Percentiles rank a stretch among this genome's conserved stretches.
Evolutionary conservation across 1,140 invertebrate species (phyloP).

Genomic region (Fragariocoptes setiger): DNA sequence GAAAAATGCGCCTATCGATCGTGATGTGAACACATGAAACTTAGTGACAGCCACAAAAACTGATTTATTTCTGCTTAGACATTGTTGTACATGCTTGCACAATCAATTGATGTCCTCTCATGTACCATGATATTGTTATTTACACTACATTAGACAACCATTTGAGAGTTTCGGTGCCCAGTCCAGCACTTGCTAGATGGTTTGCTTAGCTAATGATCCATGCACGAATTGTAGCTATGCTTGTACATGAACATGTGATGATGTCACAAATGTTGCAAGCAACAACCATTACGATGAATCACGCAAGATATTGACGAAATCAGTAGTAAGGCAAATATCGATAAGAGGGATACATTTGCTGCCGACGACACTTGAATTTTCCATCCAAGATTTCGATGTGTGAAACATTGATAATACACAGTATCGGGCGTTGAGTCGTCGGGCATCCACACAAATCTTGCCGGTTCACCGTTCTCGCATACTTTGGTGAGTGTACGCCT

Average conservation of each 20-base stretch:
- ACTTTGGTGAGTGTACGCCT: conserved; percentile 43
- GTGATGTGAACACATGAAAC: no score
- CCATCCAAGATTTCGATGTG: conserved; percentile 68
- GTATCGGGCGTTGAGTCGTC: conserved; percentile 53
- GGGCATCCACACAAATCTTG: conserved; percentile 52
- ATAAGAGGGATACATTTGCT: not conserved
- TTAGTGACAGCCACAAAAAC: no score
- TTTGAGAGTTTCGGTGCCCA: not conserved
- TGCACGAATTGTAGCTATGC: not conserved
- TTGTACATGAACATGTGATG: not conserved
- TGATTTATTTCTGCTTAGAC: no score
- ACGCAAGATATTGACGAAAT: not conserved
- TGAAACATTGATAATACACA: conserved; percentile 68
- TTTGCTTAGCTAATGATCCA: not conserved
- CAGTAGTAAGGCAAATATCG: not conserved
- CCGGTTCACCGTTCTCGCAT: conserved; percentile 50
- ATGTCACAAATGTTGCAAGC: not conserved
- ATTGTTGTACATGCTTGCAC: no score
- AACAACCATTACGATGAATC: not conserved
- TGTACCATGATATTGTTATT: no score
- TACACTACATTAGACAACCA: no score
- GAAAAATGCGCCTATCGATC: no score
- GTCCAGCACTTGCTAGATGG: not conserved
- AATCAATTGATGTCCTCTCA: no score
- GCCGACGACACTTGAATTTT: conserved; percentile 45